phyloP scores from a whole-genome alignment of 2,888 invertebrate genomes.

The Stenchaetothrips biformis region DNA sequence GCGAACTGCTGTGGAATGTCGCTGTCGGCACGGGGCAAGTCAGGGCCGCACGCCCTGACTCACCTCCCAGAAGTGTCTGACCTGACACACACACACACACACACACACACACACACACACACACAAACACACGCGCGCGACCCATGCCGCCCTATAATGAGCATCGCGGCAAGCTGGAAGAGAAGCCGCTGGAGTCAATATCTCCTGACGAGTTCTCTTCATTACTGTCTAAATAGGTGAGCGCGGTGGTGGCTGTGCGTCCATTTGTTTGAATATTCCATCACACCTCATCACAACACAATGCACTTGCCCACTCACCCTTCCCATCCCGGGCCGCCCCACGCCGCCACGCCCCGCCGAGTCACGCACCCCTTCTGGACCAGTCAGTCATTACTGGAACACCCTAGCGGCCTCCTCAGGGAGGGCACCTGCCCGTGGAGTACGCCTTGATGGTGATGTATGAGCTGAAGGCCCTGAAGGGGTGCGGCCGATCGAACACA shows the following conservation, averaged over 20 bases:
- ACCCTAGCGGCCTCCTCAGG: neutral
- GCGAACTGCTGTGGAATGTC: constrained; percentile 14
- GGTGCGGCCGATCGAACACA: neutral
- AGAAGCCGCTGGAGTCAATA: no score
- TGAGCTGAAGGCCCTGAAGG: neutral
- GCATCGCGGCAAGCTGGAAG: no score
- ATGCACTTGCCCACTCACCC: constrained; percentile 2
- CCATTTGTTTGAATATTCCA: constrained; percentile 25
- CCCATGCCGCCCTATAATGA: no score
- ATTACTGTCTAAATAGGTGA: constrained; percentile 4
- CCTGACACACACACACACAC: no score
- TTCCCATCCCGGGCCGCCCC: neutral
- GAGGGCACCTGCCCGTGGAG: neutral
- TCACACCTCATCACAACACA: constrained; percentile 22
- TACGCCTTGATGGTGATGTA: constrained; percentile 5
- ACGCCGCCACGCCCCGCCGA: neutral
- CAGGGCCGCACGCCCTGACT: neutral
- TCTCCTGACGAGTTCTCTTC: constrained; percentile 1
- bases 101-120: no score
- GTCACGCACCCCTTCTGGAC: neutral
- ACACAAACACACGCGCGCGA: no score
- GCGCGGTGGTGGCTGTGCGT: neutral
- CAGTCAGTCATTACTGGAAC: no score
- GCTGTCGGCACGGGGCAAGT: neutral
- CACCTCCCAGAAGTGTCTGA: neutral